These are phyloP conservation scores for Drosophila rufa DNA, from an alignment of 1,140 invertebrate genomes.

Conservation along the genomic window DNA sequence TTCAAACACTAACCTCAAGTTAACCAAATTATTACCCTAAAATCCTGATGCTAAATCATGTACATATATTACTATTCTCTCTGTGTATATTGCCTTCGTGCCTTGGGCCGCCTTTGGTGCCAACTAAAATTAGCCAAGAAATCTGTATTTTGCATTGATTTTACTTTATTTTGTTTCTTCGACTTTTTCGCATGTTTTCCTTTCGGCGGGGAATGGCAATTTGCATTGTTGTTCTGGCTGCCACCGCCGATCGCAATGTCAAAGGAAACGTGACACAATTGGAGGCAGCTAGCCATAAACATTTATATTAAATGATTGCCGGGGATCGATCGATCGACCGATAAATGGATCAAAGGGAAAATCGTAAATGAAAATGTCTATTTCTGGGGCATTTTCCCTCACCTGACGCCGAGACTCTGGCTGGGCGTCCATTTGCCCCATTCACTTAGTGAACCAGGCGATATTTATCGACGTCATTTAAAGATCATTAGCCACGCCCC, in stretches of 20 bases:
- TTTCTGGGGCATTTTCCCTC: constrained; percentile 12
- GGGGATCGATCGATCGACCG: neutral
- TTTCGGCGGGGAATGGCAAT: constrained; percentile 14
- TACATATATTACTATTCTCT: neutral
- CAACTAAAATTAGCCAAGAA: constrained; percentile 63
- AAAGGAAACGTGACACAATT: constrained; percentile 65
- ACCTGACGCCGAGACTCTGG: neutral
- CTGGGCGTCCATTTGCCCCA: neutral
- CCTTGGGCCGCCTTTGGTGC: constrained; percentile 37
- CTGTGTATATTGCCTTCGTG: constrained; percentile 29
- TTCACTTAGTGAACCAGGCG: constrained; percentile 34
- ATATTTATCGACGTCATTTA: constrained; percentile 66
- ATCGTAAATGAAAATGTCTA: constrained; percentile 23
- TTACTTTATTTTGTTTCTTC: neutral
- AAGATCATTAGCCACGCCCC: constrained; percentile 64
- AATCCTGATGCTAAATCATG: too few species aligned
- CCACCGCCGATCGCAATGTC: constrained; percentile 34
- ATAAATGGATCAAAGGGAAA: constrained; percentile 12
- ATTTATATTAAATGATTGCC: constrained; percentile 24
- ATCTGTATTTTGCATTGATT: constrained; percentile 18
- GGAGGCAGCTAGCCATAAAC: constrained; percentile 33
- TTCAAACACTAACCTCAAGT: too few species aligned
- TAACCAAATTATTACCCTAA: too few species aligned
- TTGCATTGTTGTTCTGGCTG: constrained; percentile 38
- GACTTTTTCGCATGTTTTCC: constrained; percentile 7